Percentiles rank a stretch among this genome's conserved stretches.
phyloP scores from a whole-genome alignment of 2,888 invertebrate genomes.

The Abscondita cerata region DNA sequence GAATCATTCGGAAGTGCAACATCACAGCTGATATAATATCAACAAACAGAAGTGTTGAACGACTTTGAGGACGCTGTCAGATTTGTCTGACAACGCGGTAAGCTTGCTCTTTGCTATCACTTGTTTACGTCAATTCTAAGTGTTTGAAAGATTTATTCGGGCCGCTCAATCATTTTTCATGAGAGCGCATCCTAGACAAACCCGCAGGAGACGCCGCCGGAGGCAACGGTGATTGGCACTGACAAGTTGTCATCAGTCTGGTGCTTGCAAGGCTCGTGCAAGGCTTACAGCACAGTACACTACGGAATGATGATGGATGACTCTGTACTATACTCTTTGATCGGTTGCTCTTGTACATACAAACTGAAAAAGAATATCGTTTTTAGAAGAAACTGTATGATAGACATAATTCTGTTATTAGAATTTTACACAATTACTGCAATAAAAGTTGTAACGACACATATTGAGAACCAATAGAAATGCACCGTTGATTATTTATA shows the following conservation, averaged over 20 bases:
- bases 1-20: constrained; percentile 23
- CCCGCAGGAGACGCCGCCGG: constrained; percentile 37
- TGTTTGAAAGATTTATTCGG: constrained; percentile 49
- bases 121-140: constrained; percentile 49
- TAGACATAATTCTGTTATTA: too few relatives aligned
- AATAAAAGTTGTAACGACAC: too few relatives aligned
- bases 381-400: too few relatives aligned
- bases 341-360: too few relatives aligned
- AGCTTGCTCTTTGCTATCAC: constrained; percentile 47
- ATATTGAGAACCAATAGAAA: too few relatives aligned
- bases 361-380: too few relatives aligned
- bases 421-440: too few relatives aligned
- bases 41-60: constrained; percentile 35
- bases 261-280: constrained; percentile 50
- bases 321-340: constrained; percentile 2
- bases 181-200: constrained; percentile 38
- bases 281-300: constrained; percentile 47
- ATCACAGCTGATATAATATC: constrained; percentile 35
- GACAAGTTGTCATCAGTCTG: constrained; percentile 50
- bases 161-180: constrained; percentile 49
- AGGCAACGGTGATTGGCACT: constrained; percentile 51
- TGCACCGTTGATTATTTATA: too few relatives aligned
- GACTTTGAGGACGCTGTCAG: constrained; percentile 46
- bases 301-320: constrained; percentile 34
- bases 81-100: constrained; percentile 48